Evolutionary conservation across 2,113 vertebrate species (phyloP).

Genomic region (Riparia riparia): DNA sequence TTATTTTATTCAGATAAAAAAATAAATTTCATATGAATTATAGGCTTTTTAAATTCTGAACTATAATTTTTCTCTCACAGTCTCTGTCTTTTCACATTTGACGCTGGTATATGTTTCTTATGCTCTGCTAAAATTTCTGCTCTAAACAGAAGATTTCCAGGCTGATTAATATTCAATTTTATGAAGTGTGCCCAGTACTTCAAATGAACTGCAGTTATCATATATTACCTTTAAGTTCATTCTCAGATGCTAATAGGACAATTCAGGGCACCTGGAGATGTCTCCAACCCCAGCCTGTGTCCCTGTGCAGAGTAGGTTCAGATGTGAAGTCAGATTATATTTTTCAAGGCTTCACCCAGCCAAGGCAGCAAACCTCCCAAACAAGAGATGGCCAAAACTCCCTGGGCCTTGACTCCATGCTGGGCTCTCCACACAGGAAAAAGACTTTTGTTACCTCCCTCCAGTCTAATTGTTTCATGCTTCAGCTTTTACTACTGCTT

Average conservation of each 20-base stretch:
- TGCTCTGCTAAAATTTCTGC: background rate
- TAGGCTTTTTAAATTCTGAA: background rate
- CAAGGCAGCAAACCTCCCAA: rapidly evolving
- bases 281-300: background rate
- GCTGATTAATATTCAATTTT: background rate
- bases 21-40: background rate
- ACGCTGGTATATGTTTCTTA: background rate
- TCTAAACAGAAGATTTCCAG: background rate
- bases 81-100: background rate
- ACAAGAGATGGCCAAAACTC: background rate
- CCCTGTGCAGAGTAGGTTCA: background rate
- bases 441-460: background rate
- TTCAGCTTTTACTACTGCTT: background rate
- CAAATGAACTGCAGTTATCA: background rate
- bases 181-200: background rate
- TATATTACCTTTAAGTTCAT: background rate
- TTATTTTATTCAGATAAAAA: background rate
- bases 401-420: background rate
- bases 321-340: too few species aligned
- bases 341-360: background rate
- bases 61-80: background rate
- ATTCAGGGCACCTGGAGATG: background rate
- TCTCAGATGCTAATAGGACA: background rate
- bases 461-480: background rate
- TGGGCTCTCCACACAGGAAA: rapidly evolving